phyloP scores from a whole-genome alignment of 2,888 invertebrate species.

The Rotaria socialis region DNA sequence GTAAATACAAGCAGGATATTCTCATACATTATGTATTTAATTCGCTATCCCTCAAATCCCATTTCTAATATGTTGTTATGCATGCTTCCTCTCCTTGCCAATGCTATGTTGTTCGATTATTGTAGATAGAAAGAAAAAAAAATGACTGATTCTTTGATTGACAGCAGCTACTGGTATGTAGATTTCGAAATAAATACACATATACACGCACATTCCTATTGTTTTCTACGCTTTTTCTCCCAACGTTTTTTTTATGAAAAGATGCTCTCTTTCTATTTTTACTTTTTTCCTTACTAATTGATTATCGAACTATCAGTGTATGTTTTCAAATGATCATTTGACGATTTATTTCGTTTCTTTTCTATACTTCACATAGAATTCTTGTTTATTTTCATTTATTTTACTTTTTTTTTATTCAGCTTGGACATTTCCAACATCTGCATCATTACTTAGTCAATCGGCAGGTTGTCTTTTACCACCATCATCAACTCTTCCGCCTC shows the following conservation, averaged over 20 bases:
- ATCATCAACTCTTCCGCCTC: background rate
- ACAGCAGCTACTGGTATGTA: background rate
- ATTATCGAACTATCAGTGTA: background rate
- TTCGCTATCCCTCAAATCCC: background rate
- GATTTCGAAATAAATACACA: background rate
- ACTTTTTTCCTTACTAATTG: background rate
- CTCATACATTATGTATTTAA: background rate
- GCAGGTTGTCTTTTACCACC: constrained; percentile 8
- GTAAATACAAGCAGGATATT: background rate
- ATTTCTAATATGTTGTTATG: too few relatives aligned
- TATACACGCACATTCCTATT: background rate
- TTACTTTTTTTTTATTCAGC: background rate
- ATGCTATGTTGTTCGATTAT: background rate
- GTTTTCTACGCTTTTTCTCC: background rate
- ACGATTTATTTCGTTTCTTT: background rate
- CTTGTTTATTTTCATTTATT: background rate
- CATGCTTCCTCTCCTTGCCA: background rate
- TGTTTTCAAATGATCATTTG: background rate
- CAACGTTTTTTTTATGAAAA: background rate
- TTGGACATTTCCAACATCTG: constrained; percentile 19
- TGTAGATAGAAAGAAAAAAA: background rate
- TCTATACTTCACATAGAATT: background rate
- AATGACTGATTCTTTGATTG: background rate
- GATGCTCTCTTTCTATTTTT: background rate
- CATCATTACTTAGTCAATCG: constrained; percentile 13